Percentiles rank a stretch among this genome's conserved stretches.
phyloP scores from a whole-genome alignment of 2,113 vertebrate genomes.

The Python bivittatus region DNA sequence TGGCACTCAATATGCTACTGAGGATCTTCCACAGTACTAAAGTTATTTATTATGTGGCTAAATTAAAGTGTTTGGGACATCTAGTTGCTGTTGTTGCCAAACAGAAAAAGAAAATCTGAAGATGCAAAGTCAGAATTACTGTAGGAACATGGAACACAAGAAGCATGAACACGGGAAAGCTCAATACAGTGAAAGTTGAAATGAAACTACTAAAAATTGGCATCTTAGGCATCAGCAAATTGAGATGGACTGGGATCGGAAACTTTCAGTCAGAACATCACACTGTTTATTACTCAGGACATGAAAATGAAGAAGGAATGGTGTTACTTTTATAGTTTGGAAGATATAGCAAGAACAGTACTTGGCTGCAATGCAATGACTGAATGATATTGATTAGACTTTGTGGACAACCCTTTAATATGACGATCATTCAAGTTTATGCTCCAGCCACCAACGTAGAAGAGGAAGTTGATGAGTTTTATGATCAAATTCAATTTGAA shows the following conservation, averaged over 20 bases:
- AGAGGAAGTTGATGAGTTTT: not conserved
- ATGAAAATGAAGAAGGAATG: not conserved
- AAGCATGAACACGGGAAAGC: not conserved
- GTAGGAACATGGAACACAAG: not conserved
- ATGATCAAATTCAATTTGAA: not conserved
- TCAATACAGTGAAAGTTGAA: not conserved
- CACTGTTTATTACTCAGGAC: not conserved
- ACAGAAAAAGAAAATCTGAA: not conserved
- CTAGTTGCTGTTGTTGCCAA: not conserved
- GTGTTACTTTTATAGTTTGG: not conserved
- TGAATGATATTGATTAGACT: not conserved
- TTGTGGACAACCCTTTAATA: not conserved
- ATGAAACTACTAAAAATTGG: not conserved
- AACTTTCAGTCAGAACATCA: not conserved
- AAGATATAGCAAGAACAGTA: not conserved
- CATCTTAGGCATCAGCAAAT: not conserved
- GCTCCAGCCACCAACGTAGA: not conserved
- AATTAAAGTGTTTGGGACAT: not conserved
- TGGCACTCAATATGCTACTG: not conserved
- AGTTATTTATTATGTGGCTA: not conserved
- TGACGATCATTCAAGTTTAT: not conserved
- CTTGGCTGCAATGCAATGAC: not conserved
- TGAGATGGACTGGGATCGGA: not conserved
- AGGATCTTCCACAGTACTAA: not conserved
- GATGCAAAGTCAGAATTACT: not conserved